Conservation (phyloP, 2,888 invertebrate genomes). For the Aporophyla nigra region DNA sequence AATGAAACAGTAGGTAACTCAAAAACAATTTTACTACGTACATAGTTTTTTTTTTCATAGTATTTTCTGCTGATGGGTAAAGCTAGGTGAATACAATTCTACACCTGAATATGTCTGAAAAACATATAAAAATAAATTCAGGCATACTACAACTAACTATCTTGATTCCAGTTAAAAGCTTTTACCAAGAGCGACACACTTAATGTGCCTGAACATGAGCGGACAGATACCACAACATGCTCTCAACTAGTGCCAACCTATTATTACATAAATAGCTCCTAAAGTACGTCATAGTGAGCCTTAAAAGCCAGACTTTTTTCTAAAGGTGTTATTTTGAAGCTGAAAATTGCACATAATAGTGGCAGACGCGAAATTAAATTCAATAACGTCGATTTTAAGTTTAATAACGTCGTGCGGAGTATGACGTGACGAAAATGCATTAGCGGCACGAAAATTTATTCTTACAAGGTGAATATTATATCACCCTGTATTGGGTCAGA, state of each 20-base stretch:
- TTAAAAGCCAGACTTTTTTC: conserved; percentile 26
- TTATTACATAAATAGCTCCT: conserved; percentile 17
- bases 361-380: conserved; percentile 16
- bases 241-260: background rate
- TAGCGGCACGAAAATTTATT: background rate
- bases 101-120: background rate
- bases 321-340: conserved; percentile 18
- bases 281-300: conserved; percentile 1
- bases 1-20: background rate
- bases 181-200: conserved; percentile 14
- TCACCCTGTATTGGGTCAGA: no score
- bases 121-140: conserved; percentile 3
- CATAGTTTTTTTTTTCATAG: background rate
- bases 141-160: background rate
- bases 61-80: background rate
- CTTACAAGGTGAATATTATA: background rate
- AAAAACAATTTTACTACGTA: background rate
- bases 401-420: conserved; percentile 22
- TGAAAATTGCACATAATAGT: conserved; percentile 17
- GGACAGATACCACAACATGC: conserved; percentile 15
- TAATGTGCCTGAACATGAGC: conserved; percentile 23
- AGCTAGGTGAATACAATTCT: background rate
- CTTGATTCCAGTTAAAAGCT: conserved; percentile 36
- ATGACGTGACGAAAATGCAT: conserved; percentile 19
- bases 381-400: no score